Conservation (phyloP, 2,888 invertebrate species). For the Gastrophysa polygoni region DNA sequence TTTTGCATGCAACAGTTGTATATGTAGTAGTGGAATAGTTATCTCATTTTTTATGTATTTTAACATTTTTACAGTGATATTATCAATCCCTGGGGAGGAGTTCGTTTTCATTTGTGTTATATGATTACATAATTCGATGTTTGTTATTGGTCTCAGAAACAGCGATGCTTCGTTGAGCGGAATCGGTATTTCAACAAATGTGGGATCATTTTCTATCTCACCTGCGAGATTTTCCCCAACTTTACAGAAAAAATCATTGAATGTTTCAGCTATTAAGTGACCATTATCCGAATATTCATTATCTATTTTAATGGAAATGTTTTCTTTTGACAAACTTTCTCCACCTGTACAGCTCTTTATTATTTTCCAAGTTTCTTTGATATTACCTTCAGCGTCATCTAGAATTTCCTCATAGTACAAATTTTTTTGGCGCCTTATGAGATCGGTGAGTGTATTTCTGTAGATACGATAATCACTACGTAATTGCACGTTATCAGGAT, state of each 20-base stretch:
- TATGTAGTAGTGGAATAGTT: no score
- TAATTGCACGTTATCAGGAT: not conserved
- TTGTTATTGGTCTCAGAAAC: conserved; percentile 1
- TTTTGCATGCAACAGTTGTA: no score
- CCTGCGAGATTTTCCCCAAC: not conserved
- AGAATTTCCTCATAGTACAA: conserved; percentile 4
- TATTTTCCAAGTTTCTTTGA: not conserved
- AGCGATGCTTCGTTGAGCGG: not conserved
- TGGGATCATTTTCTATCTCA: conserved; percentile 4
- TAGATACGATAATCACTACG: conserved; percentile 3
- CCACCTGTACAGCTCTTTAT: conserved; percentile 3
- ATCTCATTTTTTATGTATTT: not conserved
- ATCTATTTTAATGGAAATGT: not conserved
- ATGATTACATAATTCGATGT: not conserved
- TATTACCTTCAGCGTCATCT: not conserved
- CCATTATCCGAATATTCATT: not conserved
- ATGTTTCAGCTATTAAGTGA: not conserved
- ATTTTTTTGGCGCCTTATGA: conserved; percentile 7
- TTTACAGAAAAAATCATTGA: not conserved
- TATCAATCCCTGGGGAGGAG: no score
- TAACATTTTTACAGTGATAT: no score
- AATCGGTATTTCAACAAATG: not conserved
- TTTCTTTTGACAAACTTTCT: not conserved
- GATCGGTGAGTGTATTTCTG: not conserved
- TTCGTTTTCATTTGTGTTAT: no score